Base-by-base conservation (phyloP, 2,888 invertebrate species). In the Nomada ferruginata region DNA sequence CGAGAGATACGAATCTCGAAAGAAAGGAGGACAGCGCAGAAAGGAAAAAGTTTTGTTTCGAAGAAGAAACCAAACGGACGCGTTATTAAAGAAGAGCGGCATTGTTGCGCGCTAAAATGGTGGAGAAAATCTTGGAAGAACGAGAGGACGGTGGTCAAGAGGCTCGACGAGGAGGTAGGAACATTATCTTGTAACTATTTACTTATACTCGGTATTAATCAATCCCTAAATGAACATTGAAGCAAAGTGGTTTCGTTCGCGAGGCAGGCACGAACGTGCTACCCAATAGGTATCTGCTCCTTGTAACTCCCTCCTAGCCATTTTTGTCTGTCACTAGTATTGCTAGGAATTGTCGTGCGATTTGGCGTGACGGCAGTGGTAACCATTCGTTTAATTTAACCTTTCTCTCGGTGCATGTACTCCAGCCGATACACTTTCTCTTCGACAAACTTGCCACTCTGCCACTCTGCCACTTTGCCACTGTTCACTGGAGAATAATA, bases 111-210 rank as follows among this genome's bases (percentile, higher is more conserved):
- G 60, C 60, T 15, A 94, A 92, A 88, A 96, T 96, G 96, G 96
- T 96, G 89, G 96, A 96, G 94, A 95, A 95, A 92, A 96, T 96
- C 91, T 92, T 95, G 87, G 96, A 96, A 93, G 95, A 96, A 94
- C 94, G 94, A 84, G 95, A 95, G 92, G 95, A 94, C 91, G 95
- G 94, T 64, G 90, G 89, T 44, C 91, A 90, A 79, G 92, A 92
- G 69, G 79, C 83, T 53, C 86, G 79, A 52, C 86, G 79, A 52
- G 82, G 90, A 89, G 92, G 92, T 92, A 85, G 89, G 91, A 69
- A 66, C 44, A 42, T 26, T 18, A 55, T 71, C 53, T 42, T 53
- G 11, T n/a, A 66, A 57, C 13, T 15, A 47, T 47, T 47, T 47
- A 13, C 15, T 11, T 47, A 5, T 47, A 47, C 10, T n/a, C 0